phyloP scores from a whole-genome alignment of 2,888 invertebrate genomes.

The Girardia tigrina region DNA sequence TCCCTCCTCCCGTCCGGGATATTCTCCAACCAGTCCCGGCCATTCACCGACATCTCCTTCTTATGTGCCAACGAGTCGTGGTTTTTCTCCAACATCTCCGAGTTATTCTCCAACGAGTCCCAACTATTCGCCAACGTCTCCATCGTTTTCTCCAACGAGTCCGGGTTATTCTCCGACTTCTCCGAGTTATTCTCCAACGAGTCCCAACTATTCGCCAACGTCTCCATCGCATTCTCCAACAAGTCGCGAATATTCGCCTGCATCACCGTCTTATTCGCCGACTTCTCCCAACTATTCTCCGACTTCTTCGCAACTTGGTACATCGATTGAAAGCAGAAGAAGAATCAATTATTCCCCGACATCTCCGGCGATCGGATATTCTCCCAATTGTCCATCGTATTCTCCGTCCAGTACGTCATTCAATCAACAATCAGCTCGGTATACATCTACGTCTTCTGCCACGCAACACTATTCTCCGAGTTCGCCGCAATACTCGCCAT shows the following conservation, averaged over 20 bases:
- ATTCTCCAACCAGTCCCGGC: neutral
- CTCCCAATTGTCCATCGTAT: neutral
- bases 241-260: neutral
- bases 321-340: neutral
- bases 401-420: neutral
- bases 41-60: neutral
- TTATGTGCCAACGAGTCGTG: neutral
- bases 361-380: neutral
- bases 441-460: too few species aligned
- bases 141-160: neutral
- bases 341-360: neutral
- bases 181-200: slow-evolving; percentile 1
- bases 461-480: too few species aligned
- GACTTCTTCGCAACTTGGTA: neutral
- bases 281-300: neutral
- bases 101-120: neutral
- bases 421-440: too few species aligned
- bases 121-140: neutral
- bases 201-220: slow-evolving; percentile 20
- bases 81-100: neutral
- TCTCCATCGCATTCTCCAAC: neutral
- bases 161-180: neutral
- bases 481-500: too few species aligned
- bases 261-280: neutral
- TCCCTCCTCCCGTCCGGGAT: neutral